Conservation (phyloP, 2,888 invertebrate species). For the Anoncus sp. region DNA sequence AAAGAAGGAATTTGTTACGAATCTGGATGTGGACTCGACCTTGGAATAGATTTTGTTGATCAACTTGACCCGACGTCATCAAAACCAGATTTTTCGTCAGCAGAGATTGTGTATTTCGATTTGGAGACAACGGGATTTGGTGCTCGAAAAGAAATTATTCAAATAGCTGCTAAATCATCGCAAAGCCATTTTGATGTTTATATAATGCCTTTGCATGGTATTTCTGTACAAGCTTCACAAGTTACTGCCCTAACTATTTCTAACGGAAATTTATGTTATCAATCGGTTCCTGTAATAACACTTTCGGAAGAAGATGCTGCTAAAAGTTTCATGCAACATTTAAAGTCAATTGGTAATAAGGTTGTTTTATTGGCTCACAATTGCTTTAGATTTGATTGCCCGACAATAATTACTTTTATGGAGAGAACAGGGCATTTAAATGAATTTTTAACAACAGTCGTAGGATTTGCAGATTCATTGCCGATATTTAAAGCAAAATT, state of each 20-base stretch:
- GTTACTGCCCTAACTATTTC: not conserved
- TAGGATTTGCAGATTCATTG: conserved; percentile 43
- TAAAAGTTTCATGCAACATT: conserved; percentile 24
- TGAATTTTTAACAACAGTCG: conserved; percentile 12
- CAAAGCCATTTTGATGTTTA: conserved; percentile 2
- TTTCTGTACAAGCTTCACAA: not conserved
- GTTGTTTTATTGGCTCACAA: conserved; percentile 48
- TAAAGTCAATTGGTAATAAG: conserved; percentile 13
- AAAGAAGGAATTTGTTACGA: conserved; percentile 52
- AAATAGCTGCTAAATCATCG: conserved; percentile 13
- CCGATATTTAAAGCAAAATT: conserved; percentile 38
- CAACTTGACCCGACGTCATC: not conserved
- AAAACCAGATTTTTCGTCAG: conserved; percentile 5
- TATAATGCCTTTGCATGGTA: conserved; percentile 2
- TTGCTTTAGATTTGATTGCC: conserved; percentile 43
- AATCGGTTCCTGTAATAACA: conserved; percentile 22
- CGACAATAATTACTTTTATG: conserved; percentile 24
- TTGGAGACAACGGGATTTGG: conserved; percentile 44
- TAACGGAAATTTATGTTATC: conserved; percentile 12
- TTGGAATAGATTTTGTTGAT: conserved; percentile 55
- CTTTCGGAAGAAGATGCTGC: conserved; percentile 18
- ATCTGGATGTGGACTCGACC: conserved; percentile 48
- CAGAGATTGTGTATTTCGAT: conserved; percentile 30
- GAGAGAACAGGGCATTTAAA: conserved; percentile 5
- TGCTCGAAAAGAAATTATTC: conserved; percentile 2